phyloP scores from a whole-genome alignment of 2,113 vertebrate genomes.

The Neodontobutis hainanensis region DNA sequence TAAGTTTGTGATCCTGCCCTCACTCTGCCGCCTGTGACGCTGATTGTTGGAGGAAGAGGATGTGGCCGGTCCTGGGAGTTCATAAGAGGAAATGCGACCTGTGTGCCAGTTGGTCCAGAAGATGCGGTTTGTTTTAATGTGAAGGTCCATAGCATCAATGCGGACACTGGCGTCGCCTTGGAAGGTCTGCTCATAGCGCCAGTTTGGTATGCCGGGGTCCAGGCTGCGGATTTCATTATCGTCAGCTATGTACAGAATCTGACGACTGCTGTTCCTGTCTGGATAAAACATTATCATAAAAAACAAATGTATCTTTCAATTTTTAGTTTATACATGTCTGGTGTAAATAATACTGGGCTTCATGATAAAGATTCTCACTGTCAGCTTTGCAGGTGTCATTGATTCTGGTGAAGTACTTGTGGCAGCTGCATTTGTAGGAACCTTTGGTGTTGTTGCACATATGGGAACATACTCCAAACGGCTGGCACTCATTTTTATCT shows the following conservation, averaged over 20 bases:
- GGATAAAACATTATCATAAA: not conserved
- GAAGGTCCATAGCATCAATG: slow-evolving; percentile 95
- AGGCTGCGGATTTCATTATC: slow-evolving; percentile 98
- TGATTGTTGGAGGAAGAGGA: slow-evolving; percentile 80
- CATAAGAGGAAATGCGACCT: slow-evolving; percentile 89
- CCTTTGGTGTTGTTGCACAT: slow-evolving; percentile 98
- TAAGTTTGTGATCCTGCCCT: slow-evolving; percentile 86
- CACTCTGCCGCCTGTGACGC: slow-evolving; percentile 86
- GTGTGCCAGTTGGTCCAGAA: slow-evolving; percentile 99
- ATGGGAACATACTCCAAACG: slow-evolving; percentile 91
- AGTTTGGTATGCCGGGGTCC: slow-evolving; percentile 91
- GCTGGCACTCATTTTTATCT: slow-evolving; percentile 93
- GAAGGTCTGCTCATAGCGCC: slow-evolving; percentile 93
- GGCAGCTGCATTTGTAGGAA: slow-evolving; percentile 90
- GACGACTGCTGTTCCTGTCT: slow-evolving; percentile 78
- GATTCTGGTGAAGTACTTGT: slow-evolving; percentile 91
- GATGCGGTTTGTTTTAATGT: slow-evolving; percentile 92
- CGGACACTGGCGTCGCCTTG: slow-evolving; percentile 92
- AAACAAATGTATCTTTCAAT: not conserved
- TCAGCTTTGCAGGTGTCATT: slow-evolving; percentile 94
- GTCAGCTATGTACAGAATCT: slow-evolving; percentile 92
- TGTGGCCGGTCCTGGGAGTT: slow-evolving; percentile 76
- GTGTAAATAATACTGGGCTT: too few relatives aligned
- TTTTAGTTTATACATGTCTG: not conserved
- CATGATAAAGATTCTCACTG: slow-evolving; percentile 70